A percentile compares a stretch with the other conserved stretches of the same genome.
Conservation (phyloP, 1,140 invertebrate species). For the Mycetomoellerius zeteki region DNA sequence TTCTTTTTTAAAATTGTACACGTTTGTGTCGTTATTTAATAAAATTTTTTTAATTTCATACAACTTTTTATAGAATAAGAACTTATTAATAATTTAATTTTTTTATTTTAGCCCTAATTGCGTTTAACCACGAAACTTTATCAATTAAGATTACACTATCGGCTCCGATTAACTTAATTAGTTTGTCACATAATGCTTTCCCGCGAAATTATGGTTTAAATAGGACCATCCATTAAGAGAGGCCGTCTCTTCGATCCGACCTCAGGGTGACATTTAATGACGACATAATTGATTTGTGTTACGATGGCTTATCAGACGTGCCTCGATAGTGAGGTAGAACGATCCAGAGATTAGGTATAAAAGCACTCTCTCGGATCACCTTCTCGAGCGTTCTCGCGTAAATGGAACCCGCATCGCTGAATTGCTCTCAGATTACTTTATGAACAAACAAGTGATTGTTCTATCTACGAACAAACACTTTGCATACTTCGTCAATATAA, state of each 20-base stretch:
- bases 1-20: not conserved
- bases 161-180: constrained; percentile 23
- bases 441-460: constrained; percentile 43
- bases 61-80: not conserved
- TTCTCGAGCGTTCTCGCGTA: constrained; percentile 30
- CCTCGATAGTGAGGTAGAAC: constrained; percentile 37
- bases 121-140: not conserved
- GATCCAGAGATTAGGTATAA: constrained; percentile 52
- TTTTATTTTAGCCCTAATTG: no score
- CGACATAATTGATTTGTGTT: constrained; percentile 57
- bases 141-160: not conserved
- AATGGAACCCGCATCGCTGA: constrained; percentile 23
- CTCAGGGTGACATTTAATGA: constrained; percentile 56
- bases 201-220: constrained; percentile 41
- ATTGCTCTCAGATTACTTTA: constrained; percentile 53
- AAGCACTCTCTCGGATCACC: constrained; percentile 50
- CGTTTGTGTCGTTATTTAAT: not conserved
- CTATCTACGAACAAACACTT: constrained; percentile 4
- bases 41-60: not conserved
- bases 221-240: constrained; percentile 35
- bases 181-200: not conserved
- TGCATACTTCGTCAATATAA: not conserved
- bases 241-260: constrained; percentile 7
- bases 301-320: constrained; percentile 51
- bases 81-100: not conserved